Conservation (phyloP, 2,113 vertebrate genomes). For the Hoplias malabaricus region DNA sequence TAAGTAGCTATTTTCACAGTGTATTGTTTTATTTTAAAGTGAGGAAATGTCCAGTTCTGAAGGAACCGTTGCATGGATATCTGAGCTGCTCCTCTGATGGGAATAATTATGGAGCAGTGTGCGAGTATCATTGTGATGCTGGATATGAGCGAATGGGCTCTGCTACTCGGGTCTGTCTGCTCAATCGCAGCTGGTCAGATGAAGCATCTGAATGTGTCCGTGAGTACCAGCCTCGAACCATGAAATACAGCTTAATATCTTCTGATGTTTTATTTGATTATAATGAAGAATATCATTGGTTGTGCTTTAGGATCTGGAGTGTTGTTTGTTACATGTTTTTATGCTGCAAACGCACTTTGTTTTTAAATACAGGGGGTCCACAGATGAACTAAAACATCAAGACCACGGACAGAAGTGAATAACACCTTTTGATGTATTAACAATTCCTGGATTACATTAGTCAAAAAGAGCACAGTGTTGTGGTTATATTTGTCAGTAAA, state of each 20-base stretch:
- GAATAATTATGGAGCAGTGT: slow-evolving; percentile 88
- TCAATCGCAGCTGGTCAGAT: slow-evolving; percentile 84
- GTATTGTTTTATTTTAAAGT: slow-evolving; percentile 68
- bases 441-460: no score
- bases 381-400: no score
- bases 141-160: slow-evolving; percentile 83
- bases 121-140: slow-evolving; percentile 87
- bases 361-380: no score
- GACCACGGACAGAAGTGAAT: no score
- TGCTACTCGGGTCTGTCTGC: slow-evolving; percentile 81
- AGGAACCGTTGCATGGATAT: slow-evolving; percentile 81
- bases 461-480: no score
- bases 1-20: no score
- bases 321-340: no score
- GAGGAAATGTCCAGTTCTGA: slow-evolving; percentile 80
- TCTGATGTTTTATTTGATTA: background rate
- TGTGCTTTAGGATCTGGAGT: no score
- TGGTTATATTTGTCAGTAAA: no score
- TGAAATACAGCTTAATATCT: background rate
- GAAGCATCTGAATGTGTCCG: slow-evolving; percentile 75
- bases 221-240: slow-evolving; percentile 79
- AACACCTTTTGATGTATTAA: no score
- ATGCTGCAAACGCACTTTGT: no score
- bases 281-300: no score
- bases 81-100: slow-evolving; percentile 84